Conservation (phyloP, 2,888 invertebrate genomes). For the Drosophila limbata region DNA sequence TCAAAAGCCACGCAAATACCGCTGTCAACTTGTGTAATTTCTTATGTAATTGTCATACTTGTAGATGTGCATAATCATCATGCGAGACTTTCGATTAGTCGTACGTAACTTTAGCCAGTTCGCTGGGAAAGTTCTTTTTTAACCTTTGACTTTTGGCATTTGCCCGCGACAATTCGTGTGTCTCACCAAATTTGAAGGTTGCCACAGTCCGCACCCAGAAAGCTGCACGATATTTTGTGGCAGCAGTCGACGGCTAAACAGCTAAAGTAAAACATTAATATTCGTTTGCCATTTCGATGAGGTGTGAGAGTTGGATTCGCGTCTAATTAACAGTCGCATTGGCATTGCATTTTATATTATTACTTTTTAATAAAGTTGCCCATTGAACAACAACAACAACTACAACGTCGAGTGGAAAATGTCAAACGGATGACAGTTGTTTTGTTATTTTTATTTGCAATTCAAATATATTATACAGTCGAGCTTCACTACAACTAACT, state of each 20-base stretch:
- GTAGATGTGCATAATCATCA: conserved; percentile 14
- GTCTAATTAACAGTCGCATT: conserved; percentile 61
- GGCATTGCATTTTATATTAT: conserved; percentile 59
- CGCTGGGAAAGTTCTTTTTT: conserved; percentile 71
- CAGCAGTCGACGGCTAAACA: conserved; percentile 4
- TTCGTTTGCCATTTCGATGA: conserved; percentile 62
- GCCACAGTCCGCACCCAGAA: conserved; percentile 54
- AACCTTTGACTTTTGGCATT: conserved; percentile 69
- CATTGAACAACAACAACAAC: conserved; percentile 23
- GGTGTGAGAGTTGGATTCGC: conserved; percentile 58
- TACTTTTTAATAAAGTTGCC: conserved; percentile 45
- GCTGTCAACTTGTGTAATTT: conserved; percentile 25
- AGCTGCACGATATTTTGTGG: conserved; percentile 59
- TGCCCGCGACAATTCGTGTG: conserved; percentile 9
- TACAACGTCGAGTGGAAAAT: conserved; percentile 28
- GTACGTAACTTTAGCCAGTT: conserved; percentile 6
- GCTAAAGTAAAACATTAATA: conserved; percentile 23
- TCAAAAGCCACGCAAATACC: conserved; percentile 9
- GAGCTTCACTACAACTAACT: not conserved
- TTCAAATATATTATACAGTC: conserved; percentile 10
- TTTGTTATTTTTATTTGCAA: conserved; percentile 22
- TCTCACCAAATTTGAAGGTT: conserved; percentile 70
- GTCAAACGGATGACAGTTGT: conserved; percentile 50
- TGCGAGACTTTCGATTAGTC: conserved; percentile 13
- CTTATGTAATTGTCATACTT: conserved; percentile 32